Base-by-base conservation (phyloP, 23 tunicate genomes). In the Halocynthia aurantium region DNA sequence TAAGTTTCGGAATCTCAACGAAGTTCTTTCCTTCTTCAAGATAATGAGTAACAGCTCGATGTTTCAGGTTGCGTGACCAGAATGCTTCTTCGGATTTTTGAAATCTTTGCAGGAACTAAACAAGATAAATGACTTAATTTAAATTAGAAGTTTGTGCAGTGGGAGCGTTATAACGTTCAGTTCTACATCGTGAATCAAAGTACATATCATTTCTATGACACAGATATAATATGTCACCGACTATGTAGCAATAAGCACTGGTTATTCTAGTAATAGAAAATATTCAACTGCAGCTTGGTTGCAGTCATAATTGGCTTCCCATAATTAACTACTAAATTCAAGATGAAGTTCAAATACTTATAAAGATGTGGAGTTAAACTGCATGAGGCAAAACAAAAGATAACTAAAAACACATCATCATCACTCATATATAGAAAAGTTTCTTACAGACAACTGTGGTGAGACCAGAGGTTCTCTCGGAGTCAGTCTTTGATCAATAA, bases 401-500 rank as follows among this genome's bases (percentile, higher is more conserved):
- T 31, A 31, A 31, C 4, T 31, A 31, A 31, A 4, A 1, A 31
- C 44, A 0, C 44, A 31, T 1, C 44, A 31, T 31, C 44, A 31
- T n/a, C n/a, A n/a, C n/a, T n/a, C n/a, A n/a, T n/a, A 31, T 31
- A 31, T 31, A 31, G 44, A 31, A 31, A 31, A 0, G 44, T 1
- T 31, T 31, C 44, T 31, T 31, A 31, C 44, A 31, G 44, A 31
- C 44, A 31, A 20, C 6, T 20, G 13, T 11, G 70, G 70, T 5
- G 70, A 49, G 6, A 20, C 49, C 57, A 89, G 75, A 61, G 96
- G 96, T 80, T 89, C 96, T n/a, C 96, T 71, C 1, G 85, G 79
- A n/a, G 85, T 66, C 54, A 89, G 55, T 61, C 52, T 17, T 67
- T 89, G 96, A 69, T 93, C 98, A 58, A 81, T 78, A 6, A 93